Conservation (phyloP, 2,797 vertebrate genomes). For the Merluccius polli region DNA sequence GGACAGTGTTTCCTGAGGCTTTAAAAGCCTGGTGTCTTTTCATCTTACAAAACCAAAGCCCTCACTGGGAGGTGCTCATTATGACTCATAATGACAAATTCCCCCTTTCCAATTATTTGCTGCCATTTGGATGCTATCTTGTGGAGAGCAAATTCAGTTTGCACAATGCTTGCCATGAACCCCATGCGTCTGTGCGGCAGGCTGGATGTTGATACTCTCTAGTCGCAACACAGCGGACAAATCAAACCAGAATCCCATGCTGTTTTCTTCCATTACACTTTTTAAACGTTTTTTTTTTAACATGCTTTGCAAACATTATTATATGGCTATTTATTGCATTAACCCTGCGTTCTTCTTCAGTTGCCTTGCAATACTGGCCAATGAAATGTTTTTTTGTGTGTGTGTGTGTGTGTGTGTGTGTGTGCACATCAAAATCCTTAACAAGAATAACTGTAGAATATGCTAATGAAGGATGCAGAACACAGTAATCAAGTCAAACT, state of each 20-base stretch:
- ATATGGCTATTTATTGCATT: constrained; percentile 4
- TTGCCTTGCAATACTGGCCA: not conserved
- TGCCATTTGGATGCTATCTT: constrained; percentile 66
- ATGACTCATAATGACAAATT: constrained; percentile 73
- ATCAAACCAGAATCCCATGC: constrained; percentile 39
- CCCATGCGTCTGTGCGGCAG: constrained; percentile 41
- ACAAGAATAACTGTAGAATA: constrained; percentile 32
- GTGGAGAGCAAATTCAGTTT: constrained; percentile 51
- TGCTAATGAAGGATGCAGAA: constrained; percentile 49
- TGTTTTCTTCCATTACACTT: constrained; percentile 35
- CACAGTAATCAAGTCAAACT: constrained; percentile 76
- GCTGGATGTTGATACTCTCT: constrained; percentile 48
- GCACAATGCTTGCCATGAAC: constrained; percentile 60
- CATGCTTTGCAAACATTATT: constrained; percentile 4
- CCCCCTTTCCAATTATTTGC: constrained; percentile 71
- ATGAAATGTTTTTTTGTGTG: not conserved
- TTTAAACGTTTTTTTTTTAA: constrained; percentile 12
- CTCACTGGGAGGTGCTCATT: constrained; percentile 69
- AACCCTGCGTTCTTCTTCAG: not conserved
- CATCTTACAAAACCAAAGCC: constrained; percentile 56
- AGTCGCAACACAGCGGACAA: constrained; percentile 45
- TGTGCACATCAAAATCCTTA: constrained; percentile 2
- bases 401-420: not conserved
- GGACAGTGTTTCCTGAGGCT: constrained; percentile 64
- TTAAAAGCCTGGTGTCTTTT: constrained; percentile 57